Evolutionary conservation across 2,113 vertebrate species (phyloP), one percentile per base, ranked within the genome.

Genomic region (Circaetus cinerascens): DNA sequence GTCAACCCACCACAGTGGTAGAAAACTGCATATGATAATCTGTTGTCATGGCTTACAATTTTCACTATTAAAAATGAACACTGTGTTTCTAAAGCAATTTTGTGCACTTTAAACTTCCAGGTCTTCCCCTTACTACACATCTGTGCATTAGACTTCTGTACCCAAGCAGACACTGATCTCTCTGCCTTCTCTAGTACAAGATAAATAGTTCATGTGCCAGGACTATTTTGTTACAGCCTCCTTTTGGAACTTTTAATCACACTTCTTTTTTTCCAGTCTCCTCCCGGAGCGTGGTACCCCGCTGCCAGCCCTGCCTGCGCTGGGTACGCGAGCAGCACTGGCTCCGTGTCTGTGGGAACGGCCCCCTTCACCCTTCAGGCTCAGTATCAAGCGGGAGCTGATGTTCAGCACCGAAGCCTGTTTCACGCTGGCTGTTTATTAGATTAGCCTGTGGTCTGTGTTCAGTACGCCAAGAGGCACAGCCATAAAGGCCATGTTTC

Each of bases 271-370:
- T 46, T 10, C 53, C 48, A 62, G 59, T 15, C 34, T 50, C 57
- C 19, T 29, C 13, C 13, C 2, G 3, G 40, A 76, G 30, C 10
- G 0, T 3, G 3, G 50, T 25, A 9, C 13, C 30, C n/a, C 13
- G 1, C 26, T 19, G 53, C 41, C 50, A 64, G 43, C 26, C 29
- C 77, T 66, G n/a, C 41, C 80, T 7, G 40, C 2, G 2, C 64
- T 15, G 41, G n/a, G 29, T 8, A 4, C 1, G 1, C 0, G 4
- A 40, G 41, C 56, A 71, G 74, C 38, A 5, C 53, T 8, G 38
- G 22, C 12, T 17, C 77, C 3, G 1, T 15, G n/a, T 2, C 60
- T 26, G 38, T 0, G 1, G 48, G 48, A 68, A 50, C 1, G 0
- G 36, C 20, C 55, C 19, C 64, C 45, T 9, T 38, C 57, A 8